Evolutionary conservation across 2,888 invertebrate species (phyloP).

Genomic region (Torymus aiolomorphi): DNA sequence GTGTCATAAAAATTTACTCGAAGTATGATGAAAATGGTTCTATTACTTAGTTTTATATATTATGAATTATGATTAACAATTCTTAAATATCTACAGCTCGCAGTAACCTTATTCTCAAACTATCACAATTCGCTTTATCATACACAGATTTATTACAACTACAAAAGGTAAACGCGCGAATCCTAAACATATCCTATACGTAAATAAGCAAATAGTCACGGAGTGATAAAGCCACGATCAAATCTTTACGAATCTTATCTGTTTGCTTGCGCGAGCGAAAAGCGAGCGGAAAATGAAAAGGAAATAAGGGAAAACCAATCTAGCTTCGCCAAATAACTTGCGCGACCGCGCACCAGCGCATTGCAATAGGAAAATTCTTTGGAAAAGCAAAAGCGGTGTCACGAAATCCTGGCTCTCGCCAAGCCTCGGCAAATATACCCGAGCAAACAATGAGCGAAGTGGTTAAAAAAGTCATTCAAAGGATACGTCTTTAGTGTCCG

Average conservation of each 20-base stretch:
- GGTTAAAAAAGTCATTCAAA: constrained; percentile 60
- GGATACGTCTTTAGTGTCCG: constrained; percentile 71
- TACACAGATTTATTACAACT: no score
- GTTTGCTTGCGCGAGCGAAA: constrained; percentile 8
- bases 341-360: not conserved
- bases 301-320: constrained; percentile 38
- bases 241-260: constrained; percentile 10
- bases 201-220: not conserved
- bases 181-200: not conserved
- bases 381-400: not conserved
- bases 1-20: no score
- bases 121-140: no score
- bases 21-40: no score
- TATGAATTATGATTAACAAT: no score
- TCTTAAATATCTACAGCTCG: no score
- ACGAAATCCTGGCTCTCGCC: not conserved
- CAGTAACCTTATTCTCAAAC: no score
- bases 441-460: constrained; percentile 10
- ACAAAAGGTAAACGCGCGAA: no score
- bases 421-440: constrained; percentile 6
- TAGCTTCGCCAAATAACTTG: constrained; percentile 30
- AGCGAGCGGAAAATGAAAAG: constrained; percentile 22
- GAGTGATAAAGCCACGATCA: not conserved
- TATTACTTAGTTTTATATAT: no score
- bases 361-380: not conserved